phyloP scores from a whole-genome alignment of 2,888 invertebrate genomes.

The Julus scandinavius region DNA sequence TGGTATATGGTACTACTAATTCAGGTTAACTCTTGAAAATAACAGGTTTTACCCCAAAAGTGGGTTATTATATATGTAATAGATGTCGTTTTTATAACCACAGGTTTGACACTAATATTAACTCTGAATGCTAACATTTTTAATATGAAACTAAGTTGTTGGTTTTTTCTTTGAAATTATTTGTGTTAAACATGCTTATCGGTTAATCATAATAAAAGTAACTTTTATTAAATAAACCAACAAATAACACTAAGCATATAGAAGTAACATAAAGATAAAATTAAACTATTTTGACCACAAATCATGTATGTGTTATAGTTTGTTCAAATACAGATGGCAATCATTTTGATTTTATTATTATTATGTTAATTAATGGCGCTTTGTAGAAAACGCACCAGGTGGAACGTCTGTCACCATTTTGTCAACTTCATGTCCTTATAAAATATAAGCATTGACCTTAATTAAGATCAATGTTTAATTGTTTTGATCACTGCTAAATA shows the following conservation, averaged over 20 bases:
- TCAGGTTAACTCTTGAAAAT: conserved; percentile 6
- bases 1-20: not conserved
- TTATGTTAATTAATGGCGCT: not conserved
- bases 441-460: not conserved
- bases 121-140: not conserved
- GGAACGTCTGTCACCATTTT: not conserved
- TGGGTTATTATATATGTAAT: not conserved
- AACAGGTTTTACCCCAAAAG: not conserved
- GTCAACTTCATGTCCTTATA: conserved; percentile 1
- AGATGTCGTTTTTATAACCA: not conserved
- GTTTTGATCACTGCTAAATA: no score
- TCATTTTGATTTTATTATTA: not conserved
- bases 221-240: not conserved
- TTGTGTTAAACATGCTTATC: not conserved
- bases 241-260: not conserved
- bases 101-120: not conserved
- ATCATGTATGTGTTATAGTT: not conserved
- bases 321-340: not conserved
- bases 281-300: not conserved
- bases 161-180: not conserved
- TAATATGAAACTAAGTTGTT: not conserved
- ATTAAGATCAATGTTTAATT: not conserved
- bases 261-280: not conserved
- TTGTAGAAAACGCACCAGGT: not conserved
- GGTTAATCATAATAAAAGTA: not conserved